These are phyloP conservation scores for Arctia plantaginis DNA, from an alignment of 2,888 invertebrate species.

Conservation along the genomic window DNA sequence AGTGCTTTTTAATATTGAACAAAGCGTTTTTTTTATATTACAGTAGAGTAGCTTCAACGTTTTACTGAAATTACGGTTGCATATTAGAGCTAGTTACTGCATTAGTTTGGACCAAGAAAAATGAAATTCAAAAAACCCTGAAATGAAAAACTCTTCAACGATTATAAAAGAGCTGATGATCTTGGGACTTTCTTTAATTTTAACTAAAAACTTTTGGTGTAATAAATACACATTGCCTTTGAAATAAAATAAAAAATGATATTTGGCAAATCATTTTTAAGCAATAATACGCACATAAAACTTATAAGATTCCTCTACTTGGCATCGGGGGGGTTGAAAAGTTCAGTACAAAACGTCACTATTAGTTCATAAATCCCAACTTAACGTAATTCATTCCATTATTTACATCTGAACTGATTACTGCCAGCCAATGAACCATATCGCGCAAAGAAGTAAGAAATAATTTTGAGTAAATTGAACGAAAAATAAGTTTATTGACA, in stretches of 20 bases:
- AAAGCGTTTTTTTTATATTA: not conserved
- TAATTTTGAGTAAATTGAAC: slow-evolving; percentile 37
- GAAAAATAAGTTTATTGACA: slow-evolving; percentile 34
- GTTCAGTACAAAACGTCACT: not conserved
- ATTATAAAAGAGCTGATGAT: too few relatives aligned
- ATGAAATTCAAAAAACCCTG: not conserved
- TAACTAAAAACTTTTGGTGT: too few relatives aligned
- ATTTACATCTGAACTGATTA: slow-evolving; percentile 18
- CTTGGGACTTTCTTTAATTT: too few relatives aligned
- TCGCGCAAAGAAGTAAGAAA: slow-evolving; percentile 32
- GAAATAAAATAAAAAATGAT: too few relatives aligned
- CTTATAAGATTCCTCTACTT: too few relatives aligned
- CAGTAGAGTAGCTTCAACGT: not conserved
- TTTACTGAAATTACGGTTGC: not conserved
- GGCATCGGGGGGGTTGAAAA: not conserved
- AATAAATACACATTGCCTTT: too few relatives aligned
- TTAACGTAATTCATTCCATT: slow-evolving; percentile 18
- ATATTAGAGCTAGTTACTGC: not conserved
- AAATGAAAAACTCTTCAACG: not conserved
- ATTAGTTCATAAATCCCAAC: slow-evolving; percentile 9
- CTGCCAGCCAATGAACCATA: slow-evolving; percentile 8
- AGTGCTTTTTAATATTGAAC: not conserved
- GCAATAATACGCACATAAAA: too few relatives aligned
- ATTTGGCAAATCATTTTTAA: too few relatives aligned
- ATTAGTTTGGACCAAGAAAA: not conserved